Conservation (phyloP, 1,140 invertebrate genomes). For the Atta cephalotes region DNA sequence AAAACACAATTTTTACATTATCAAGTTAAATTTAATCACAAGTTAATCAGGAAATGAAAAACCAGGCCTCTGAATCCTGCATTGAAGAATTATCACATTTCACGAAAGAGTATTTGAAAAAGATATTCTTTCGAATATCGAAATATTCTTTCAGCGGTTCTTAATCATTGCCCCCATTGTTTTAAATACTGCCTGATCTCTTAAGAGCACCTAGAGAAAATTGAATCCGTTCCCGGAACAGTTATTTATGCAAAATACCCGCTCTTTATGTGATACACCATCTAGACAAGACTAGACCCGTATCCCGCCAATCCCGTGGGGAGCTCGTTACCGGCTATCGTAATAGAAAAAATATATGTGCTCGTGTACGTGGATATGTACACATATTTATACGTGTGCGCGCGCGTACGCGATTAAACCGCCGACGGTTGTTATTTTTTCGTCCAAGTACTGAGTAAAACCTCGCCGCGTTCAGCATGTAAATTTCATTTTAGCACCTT, state of each 20-base stretch:
- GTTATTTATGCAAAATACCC: slow-evolving; percentile 75
- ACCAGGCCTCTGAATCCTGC: not conserved
- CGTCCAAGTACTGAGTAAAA: slow-evolving; percentile 55
- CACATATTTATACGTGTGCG: not conserved
- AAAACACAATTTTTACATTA: too few species aligned
- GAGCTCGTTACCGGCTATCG: slow-evolving; percentile 60
- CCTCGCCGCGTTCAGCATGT: slow-evolving; percentile 68
- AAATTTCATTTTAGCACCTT: slow-evolving; percentile 73
- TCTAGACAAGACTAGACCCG: slow-evolving; percentile 34
- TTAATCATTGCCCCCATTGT: slow-evolving; percentile 29
- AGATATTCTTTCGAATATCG: not conserved
- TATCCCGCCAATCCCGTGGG: slow-evolving; percentile 69
- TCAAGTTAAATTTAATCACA: too few species aligned
- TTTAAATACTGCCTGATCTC: slow-evolving; percentile 67
- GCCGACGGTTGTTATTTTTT: slow-evolving; percentile 71
- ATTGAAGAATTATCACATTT: not conserved
- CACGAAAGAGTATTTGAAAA: not conserved
- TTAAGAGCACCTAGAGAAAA: slow-evolving; percentile 70
- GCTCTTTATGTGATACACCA: slow-evolving; percentile 65
- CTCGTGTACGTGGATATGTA: slow-evolving; percentile 23
- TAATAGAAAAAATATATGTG: slow-evolving; percentile 57
- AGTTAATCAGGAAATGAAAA: too few species aligned
- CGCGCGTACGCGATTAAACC: slow-evolving; percentile 55
- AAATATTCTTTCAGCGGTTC: not conserved
- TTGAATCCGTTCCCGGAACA: slow-evolving; percentile 70